Evolutionary conservation across 2,113 vertebrate genomes (phyloP), one percentile per base, ranked within the genome.

Genomic region (Syrrhaptes paradoxus): DNA sequence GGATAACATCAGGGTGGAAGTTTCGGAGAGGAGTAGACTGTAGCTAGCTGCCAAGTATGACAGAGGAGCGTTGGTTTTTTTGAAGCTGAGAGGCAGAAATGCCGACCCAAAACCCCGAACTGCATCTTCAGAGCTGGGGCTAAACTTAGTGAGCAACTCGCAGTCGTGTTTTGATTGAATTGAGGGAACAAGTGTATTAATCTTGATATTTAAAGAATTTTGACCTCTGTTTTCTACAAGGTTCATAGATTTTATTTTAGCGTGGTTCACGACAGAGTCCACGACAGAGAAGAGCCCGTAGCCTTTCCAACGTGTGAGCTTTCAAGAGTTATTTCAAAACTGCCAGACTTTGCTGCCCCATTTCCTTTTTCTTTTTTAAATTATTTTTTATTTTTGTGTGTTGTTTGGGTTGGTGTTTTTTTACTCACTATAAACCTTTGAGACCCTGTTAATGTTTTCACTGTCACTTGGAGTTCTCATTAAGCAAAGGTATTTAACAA

Each of bases 221-320:
- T n/a, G 7, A 13, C 34, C 32, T 49, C 49, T 21, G 11, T 32
- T 63, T 58, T 74, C 28, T 21, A 7, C 0, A 0, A 34, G 9
- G 6, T 71, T 78, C 22, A 7, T 21, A 63, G 34, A 2, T 3
- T 68, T 71, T 75, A 8, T 45, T 91, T 71, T 22, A 87, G 6
- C 2, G 1, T 24, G 22, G 46, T n/a, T 51, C 36, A 38, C 45
- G 31, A 57, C 41, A 18, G n/a, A 71, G 11, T 10, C 41, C 31
- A 13, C 9, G 77, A 34, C 48, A 80, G 31, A 58, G 16, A 38
- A 59, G 32, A 80, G 14, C 32, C 55, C n/a, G 10, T 2, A 46
- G 6, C 10, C 57, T 54, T 74, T 41, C 65, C 73, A 51, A 4
- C 0, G 1, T 0, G 0, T 9, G 62, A 75, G 12, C 45, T 32